phyloP scores from a whole-genome alignment of 2,113 vertebrate genomes.

The Lepisosteus oculatus region DNA sequence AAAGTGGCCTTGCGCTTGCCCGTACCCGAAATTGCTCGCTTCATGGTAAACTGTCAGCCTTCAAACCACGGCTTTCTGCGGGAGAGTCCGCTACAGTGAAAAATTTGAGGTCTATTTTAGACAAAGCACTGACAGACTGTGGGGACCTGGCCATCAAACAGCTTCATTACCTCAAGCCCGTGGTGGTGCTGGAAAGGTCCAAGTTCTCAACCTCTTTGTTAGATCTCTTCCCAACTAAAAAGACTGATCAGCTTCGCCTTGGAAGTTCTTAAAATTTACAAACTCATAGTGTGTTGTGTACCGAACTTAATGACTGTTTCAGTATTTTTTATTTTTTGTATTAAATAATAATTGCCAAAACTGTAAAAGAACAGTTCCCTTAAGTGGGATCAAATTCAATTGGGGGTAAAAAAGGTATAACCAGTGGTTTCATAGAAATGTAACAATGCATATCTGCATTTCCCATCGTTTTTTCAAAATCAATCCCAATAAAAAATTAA shows the following conservation, averaged over 20 bases:
- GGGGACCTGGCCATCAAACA: conserved; percentile 97
- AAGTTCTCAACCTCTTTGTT: conserved; percentile 78
- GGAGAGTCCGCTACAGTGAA: conserved; percentile 74
- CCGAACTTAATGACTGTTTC: conserved; percentile 22
- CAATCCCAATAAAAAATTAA: conserved; percentile 13
- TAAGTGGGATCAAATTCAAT: conserved; percentile 17
- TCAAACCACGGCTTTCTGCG: conserved; percentile 63
- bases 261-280: conserved; percentile 71
- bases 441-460: conserved; percentile 64
- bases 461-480: conserved; percentile 49
- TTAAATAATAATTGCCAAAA: conserved; percentile 37
- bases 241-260: conserved; percentile 81
- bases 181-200: conserved; percentile 92
- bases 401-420: neutral
- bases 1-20: conserved; percentile 61
- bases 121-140: conserved; percentile 90
- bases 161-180: conserved; percentile 94
- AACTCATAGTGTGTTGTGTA: conserved; percentile 15
- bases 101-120: conserved; percentile 88
- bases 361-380: conserved; percentile 24
- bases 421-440: conserved; percentile 51
- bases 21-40: conserved; percentile 60
- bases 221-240: conserved; percentile 84
- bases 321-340: conserved; percentile 29
- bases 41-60: conserved; percentile 56